Conservation (phyloP, 2,113 vertebrate genomes). For the Atlantisia rogersi region DNA sequence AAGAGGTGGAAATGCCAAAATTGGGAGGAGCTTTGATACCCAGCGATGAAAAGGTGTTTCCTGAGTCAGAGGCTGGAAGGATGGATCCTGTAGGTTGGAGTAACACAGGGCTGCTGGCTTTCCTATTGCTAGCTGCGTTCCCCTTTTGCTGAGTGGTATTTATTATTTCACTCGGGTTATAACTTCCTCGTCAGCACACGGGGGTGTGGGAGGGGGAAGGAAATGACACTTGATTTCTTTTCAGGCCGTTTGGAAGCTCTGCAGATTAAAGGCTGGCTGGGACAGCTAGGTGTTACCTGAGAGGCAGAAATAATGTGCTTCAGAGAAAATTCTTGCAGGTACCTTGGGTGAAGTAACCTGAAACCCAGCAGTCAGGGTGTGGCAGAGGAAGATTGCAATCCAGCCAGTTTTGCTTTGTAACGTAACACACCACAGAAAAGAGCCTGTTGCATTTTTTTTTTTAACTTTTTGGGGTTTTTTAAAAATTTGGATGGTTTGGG, state of each 20-base stretch:
- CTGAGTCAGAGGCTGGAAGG: background rate
- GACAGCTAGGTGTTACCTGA: background rate
- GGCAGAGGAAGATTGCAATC: slow-evolving; percentile 42
- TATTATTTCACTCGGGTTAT: slow-evolving; percentile 21
- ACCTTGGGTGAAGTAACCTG: background rate
- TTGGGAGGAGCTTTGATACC: slow-evolving; percentile 1
- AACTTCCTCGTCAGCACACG: background rate
- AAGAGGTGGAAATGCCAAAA: background rate
- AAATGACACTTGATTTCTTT: slow-evolving; percentile 2
- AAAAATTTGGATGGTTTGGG: background rate
- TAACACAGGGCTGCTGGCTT: background rate
- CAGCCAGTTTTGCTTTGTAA: slow-evolving; percentile 4
- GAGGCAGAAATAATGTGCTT: rapidly evolving
- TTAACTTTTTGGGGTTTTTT: too few relatives aligned
- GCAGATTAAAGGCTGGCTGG: background rate
- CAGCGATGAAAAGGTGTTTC: background rate
- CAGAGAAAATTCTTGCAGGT: background rate
- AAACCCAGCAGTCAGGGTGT: background rate
- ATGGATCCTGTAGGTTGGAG: background rate
- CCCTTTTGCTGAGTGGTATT: background rate
- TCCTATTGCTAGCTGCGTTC: background rate
- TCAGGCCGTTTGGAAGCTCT: background rate
- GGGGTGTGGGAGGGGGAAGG: background rate
- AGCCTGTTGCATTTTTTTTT: background rate
- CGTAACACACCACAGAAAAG: background rate